Conservation (phyloP, 2,797 vertebrate genomes). For the Chaetophractus vellerosus region DNA sequence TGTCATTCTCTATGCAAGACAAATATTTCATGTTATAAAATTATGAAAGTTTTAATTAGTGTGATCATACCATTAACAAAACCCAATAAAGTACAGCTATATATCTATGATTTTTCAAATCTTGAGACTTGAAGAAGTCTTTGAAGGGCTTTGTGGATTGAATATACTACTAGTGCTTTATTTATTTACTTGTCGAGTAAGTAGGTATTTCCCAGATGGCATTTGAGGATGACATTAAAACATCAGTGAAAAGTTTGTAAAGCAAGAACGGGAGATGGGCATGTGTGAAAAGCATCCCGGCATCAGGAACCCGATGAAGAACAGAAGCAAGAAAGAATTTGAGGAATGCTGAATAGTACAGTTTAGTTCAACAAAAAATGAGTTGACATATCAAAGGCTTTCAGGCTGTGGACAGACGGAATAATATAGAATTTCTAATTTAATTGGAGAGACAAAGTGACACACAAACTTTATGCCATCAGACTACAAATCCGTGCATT, state of each 20-base stretch:
- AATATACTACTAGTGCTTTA: neutral
- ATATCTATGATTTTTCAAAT: conserved; percentile 23
- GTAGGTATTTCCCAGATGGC: neutral
- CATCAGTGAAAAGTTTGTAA: neutral
- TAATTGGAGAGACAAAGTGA: neutral
- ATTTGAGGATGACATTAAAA: conserved; percentile 6
- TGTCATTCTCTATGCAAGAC: neutral
- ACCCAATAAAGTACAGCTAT: neutral
- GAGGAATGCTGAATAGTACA: neutral
- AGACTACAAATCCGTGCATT: neutral
- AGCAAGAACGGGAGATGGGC: neutral
- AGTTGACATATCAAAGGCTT: neutral
- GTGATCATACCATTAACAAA: conserved; percentile 17
- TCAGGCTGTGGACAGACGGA: neutral
- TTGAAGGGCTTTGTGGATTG: neutral
- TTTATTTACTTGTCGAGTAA: neutral
- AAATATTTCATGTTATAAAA: neutral
- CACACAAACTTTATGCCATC: neutral
- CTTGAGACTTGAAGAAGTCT: neutral
- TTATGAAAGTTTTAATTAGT: conserved; percentile 13
- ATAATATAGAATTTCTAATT: conserved; percentile 18
- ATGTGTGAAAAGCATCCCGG: neutral
- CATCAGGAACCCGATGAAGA: neutral
- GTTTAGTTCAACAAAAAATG: neutral
- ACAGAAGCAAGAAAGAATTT: neutral